Conservation (phyloP, 2,888 invertebrate species). For the Torymus auratus region DNA sequence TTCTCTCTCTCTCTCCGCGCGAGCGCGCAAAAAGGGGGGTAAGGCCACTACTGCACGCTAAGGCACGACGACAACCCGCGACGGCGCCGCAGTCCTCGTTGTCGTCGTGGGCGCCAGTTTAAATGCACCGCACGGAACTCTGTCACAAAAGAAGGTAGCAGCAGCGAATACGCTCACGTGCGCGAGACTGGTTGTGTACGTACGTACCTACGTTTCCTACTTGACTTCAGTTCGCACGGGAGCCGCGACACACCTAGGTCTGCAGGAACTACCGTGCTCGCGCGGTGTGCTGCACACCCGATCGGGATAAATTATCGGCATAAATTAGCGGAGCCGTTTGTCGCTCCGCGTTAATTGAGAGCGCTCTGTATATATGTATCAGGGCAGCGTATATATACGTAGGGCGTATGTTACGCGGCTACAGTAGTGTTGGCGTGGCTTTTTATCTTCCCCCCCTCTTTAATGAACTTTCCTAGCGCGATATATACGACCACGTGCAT, state of each 20-base stretch:
- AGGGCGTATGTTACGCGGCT: too few species aligned
- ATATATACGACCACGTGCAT: background rate
- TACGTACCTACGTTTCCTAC: background rate
- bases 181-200: conserved; percentile 5
- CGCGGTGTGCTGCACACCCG: background rate
- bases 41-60: conserved; percentile 29
- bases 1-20: conserved; percentile 8
- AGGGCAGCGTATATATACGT: too few species aligned
- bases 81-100: background rate
- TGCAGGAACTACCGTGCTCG: background rate
- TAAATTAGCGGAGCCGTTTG: conserved; percentile 43
- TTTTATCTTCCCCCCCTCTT: conserved; percentile 29
- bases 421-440: background rate
- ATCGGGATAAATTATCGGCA: conserved; percentile 43
- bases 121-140: background rate
- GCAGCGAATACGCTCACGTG: background rate
- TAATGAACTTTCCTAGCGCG: conserved; percentile 29
- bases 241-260: conserved; percentile 5
- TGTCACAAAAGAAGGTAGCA: conserved; percentile 3
- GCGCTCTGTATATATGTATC: background rate
- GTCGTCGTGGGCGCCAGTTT: conserved; percentile 2
- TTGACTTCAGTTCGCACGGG: background rate
- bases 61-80: background rate
- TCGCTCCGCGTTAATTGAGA: conserved; percentile 40
- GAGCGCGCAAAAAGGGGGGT: conserved; percentile 34